Base-by-base conservation (phyloP, 2,888 invertebrate species). In the Eurytoma californica region DNA sequence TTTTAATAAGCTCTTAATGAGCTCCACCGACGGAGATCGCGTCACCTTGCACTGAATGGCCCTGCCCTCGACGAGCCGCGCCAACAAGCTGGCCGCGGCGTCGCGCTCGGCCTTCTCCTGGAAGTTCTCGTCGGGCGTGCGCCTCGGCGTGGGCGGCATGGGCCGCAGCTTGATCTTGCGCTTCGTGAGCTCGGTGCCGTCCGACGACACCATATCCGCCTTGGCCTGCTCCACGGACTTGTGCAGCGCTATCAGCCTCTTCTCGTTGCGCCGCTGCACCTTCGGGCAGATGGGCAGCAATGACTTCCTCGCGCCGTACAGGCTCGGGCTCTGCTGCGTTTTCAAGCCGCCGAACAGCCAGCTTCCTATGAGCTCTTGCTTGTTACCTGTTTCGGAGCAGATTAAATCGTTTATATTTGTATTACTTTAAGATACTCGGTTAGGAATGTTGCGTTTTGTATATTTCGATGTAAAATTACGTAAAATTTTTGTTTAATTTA, bases 21-120 rank as follows among this genome's bases (percentile, higher is more conserved):
- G 28, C 16, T 12, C 24, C 24, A 18, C 3, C 3, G 24, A 4
- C n/a, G 61, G 20, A 61, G 30, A 30, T 28, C 5, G 49, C 76
- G 80, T 87, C 89, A 94, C 94, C 92, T 94, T 90, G 83, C 92
- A 93, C 90, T 96, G 95, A 18, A 94, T 92, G 7, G 95, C 95
- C 24, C 95, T 91, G 2, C 95, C 96, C 81, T 94, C 90, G 1
- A 96, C 91, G 68, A 61, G 80, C 53, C 49, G 63, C n/a, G 49
- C 80, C 24, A 73, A 20, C 61, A 79, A 85, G 16, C 20, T 65
- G 13, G 93, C 91, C 3, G 93, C 39, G 0, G 39, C 39, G 7
- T 39, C 7, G 39, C 94, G 90, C 83, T 92, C 91, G 63, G 89
- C 84, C 16, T 91, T 88, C 72, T 92, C 92, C 79, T 91, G 49